Evolutionary conservation across 2,888 invertebrate genomes (phyloP), one percentile per base, ranked within the genome.

Genomic region (Entomobrya proxima): DNA sequence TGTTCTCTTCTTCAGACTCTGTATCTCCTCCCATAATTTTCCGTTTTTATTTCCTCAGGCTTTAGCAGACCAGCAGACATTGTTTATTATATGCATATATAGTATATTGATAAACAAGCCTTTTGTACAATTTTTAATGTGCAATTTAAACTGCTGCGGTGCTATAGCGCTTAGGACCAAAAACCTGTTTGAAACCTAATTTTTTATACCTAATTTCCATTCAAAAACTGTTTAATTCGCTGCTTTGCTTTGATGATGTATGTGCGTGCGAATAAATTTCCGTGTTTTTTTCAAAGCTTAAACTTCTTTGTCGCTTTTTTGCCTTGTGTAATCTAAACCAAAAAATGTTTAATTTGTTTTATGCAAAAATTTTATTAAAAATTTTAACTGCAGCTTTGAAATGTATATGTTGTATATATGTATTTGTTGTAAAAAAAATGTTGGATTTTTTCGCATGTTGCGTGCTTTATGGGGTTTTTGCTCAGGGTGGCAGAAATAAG

Each of bases 401-500:
- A 21, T 52, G 52, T 24, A 52, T 9, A 21, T 52, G 5, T 52
- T 18, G 21, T 11, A 3, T 47, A 15, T 15, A 47, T 47, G 13
- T 9, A 9, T 9, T 3, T 15, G 11, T 47, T 13, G 47, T 3
- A 13, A 47, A 9, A 47, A 47, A 47, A 47, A 55, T 55, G 7
- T 21, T 18, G 7, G 6, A n/a, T 55, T 13, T 55, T 55, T 9
- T 7, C 55, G 15, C 15, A 11, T 7, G 9, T 9, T 55, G 55
- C 18, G 15, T 18, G 55, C 18, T 9, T 55, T 15, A 55, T 55
- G 55, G n/a, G n/a, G n/a, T n/a, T 15, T 35, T 15, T 72, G 18
- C 40, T 5, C 75, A 82, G 81, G 74, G 74, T 75, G 75, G 61
- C 27, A 82, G 44, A 40, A 35, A 82, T 82, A 82, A 82, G 64